Base-by-base conservation (phyloP, 2,888 invertebrate species). In the Heliconius charithonia region DNA sequence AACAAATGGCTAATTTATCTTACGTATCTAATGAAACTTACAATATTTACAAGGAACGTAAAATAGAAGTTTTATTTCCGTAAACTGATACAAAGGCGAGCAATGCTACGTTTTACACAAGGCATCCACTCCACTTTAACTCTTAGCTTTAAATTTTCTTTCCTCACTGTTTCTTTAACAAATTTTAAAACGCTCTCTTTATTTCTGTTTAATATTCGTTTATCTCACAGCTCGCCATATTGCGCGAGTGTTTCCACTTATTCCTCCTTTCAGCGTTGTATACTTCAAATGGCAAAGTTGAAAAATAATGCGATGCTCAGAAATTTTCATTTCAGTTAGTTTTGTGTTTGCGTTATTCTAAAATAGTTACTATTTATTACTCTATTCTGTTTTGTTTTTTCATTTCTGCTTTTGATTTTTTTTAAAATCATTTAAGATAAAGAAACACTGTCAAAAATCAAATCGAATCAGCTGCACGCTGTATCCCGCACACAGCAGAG, bases 121-220 rank as follows among this genome's bases (percentile, higher is more conserved):
- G 74, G 76, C 75, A 73, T 69, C 77, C 77, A 63, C 77, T 75
- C 76, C 75, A 66, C 80, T 79, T 75, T 32, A 78, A 76, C 79
- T 72, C 72, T 76, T 75, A 70, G 79, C 69, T 77, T 74, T 82
- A 77, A 81, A 82, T 79, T 80, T 80, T 79, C 79, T 76, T 77
- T 69, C 74, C 41, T 51, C 75, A 75, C 77, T 59, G 63, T 82
- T 78, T 80, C 78, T 75, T 76, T 76, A 79, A 75, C 79, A 79
- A 79, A 80, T 74, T 80, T 81, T 77, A 78, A 82, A 82, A 77
- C 74, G 63, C 62, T 66, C 66, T 69, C 80, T 81, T 75, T 77
- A 79, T 79, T 81, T 79, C 76, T 79, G 75, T 83, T 79, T 82
- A 81, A 81, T 84, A 82, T 81, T 76, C 82, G 79, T 80, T 83